Conservation (phyloP, 2,888 invertebrate species). For the Dichetophora obliterata region DNA sequence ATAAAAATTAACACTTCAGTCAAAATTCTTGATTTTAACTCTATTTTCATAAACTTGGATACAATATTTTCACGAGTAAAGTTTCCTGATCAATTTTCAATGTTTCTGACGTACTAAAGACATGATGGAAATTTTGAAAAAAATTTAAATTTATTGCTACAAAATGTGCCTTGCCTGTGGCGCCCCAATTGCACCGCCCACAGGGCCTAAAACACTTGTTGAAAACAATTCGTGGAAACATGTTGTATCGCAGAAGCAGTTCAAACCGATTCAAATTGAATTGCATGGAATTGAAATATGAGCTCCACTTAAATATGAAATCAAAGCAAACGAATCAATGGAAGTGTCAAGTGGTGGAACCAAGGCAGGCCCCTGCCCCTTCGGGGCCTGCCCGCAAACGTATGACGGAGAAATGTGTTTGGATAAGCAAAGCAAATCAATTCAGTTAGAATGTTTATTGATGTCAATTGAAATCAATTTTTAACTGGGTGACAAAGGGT, state of each 20-base stretch:
- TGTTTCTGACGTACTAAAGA: too few relatives aligned
- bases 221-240: background rate
- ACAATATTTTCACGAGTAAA: too few relatives aligned
- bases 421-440: constrained; percentile 1
- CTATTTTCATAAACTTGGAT: too few relatives aligned
- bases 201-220: too few relatives aligned
- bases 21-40: too few relatives aligned
- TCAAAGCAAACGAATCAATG: constrained; percentile 2
- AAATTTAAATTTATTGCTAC: too few relatives aligned
- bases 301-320: background rate
- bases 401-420: background rate
- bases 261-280: background rate
- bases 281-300: constrained; percentile 13
- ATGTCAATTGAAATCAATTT: constrained; percentile 35
- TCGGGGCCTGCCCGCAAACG: background rate
- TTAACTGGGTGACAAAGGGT: background rate
- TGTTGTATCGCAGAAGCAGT: background rate
- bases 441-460: constrained; percentile 7
- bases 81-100: too few relatives aligned
- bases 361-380: background rate
- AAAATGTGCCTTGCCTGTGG: too few relatives aligned
- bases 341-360: constrained; percentile 21
- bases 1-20: too few relatives aligned
- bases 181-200: too few relatives aligned
- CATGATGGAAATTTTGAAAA: too few relatives aligned